Percentiles rank a stretch among this genome's conserved stretches.
Conservation (phyloP, 2,797 vertebrate genomes). For the Paratrypauchen microcephalus region DNA sequence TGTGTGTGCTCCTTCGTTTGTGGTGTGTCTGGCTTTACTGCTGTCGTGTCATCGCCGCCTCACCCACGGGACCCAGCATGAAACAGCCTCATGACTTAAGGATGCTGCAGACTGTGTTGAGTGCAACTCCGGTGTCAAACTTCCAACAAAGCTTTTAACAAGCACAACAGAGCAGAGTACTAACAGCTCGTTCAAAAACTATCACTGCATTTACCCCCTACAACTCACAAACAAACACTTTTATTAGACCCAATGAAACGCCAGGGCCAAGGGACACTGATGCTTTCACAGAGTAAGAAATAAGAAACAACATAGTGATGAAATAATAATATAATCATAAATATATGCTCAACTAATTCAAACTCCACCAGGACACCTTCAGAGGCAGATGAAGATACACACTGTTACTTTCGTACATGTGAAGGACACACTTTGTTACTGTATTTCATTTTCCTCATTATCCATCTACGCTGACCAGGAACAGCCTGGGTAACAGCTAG, state of each 20-base stretch:
- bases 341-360: slow-evolving; percentile 42
- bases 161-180: slow-evolving; percentile 57
- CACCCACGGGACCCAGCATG: slow-evolving; percentile 63
- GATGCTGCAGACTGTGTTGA: slow-evolving; percentile 44
- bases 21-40: slow-evolving; percentile 62
- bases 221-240: slow-evolving; percentile 61
- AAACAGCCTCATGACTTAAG: slow-evolving; percentile 69
- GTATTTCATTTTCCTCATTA: slow-evolving; percentile 32
- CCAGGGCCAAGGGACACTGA: slow-evolving; percentile 35
- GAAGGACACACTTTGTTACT: slow-evolving; percentile 39
- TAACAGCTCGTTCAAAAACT: slow-evolving; percentile 63
- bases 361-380: slow-evolving; percentile 12
- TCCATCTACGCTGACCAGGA: slow-evolving; percentile 43
- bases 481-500: slow-evolving; percentile 39
- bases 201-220: slow-evolving; percentile 49
- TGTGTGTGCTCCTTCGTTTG: slow-evolving; percentile 45
- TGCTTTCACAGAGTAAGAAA: background rate
- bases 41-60: slow-evolving; percentile 62
- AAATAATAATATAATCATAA: background rate
- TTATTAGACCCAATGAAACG: slow-evolving; percentile 50
- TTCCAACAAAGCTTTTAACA: slow-evolving; percentile 70
- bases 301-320: slow-evolving; percentile 26
- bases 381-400: slow-evolving; percentile 5
- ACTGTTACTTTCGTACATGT: slow-evolving; percentile 16
- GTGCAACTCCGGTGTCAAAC: slow-evolving; percentile 62